Base-by-base conservation (phyloP, 2,797 vertebrate genomes). In the Phalanger gymnotis region DNA sequence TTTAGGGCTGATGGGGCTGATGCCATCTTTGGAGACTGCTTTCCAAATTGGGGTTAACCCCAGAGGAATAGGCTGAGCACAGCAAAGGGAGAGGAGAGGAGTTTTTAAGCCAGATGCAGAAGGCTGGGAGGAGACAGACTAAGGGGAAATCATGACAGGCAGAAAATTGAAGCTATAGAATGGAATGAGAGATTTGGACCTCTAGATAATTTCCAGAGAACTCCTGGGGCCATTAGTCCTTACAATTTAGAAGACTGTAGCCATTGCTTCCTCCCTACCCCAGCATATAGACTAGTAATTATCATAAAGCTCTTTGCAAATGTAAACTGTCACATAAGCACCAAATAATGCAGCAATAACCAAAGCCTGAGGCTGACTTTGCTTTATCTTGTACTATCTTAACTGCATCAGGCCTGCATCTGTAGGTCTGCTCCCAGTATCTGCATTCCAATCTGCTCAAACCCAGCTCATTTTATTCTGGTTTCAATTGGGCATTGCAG, bases 41-140 rank as follows among this genome's bases (percentile, higher is more conserved):
- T 54, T 96, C 55, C 34, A 51, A 92, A 95, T 92, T 87, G 47
- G 12, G 16, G 54, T 91, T 92, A 93, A 92, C 16, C 31, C 90
- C 25, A 94, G 52, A 54, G 27, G 52, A 25, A 87, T 90, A 94
- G 54, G 66, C 16, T 93, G 61, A 92, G 91, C 16, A 19, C 19
- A 90, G 90, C 51, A 87, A 87, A 87, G 73, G 28, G 91, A 92
- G 2, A 0, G 0, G 0, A 34, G 5, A 0, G 16, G 6, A 53
- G 25, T 47, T 47, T 53, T 91, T 91, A 81, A 81, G 7, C n/a
- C 66, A 66, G 19, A 90, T 52, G 91, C 57, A 40, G 52, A 81
- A 91, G 92, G 53, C 55, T 66, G 93, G 9, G 22, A 93, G 19
- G 52, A 92, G 53, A 56, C 40, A 92, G 58, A n/a, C 34, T 90